Base-by-base conservation (phyloP, 2,113 vertebrate genomes). In the Urocolius indicus region DNA sequence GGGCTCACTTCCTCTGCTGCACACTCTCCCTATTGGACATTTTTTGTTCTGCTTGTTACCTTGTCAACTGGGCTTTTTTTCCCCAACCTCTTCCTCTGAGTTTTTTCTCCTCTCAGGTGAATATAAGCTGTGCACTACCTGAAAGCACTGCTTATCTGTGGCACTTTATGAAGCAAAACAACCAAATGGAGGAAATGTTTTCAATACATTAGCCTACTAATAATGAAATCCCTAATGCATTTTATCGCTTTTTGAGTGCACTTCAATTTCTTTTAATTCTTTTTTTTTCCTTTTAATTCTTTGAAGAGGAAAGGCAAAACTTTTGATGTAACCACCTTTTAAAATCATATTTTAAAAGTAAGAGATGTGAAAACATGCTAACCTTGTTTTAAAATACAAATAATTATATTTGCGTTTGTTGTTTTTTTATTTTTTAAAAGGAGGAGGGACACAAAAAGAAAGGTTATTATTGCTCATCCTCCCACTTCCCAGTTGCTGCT, bases 131-230 rank as follows among this genome's bases (percentile, higher is more conserved):
- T 58, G 24, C 45, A 48, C 17, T 65, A 45, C 48, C 54, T 29
- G 51, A 93, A 66, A 13, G 11, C 5, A 0, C 22, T 82, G 77
- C 13, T 29, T 79, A 43, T 55, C 59, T 51, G 7, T 0, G 0
- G 75, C 46, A 86, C 32, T 83, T 91, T 51, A 82, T 93, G 87
- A 91, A 93, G 81, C 87, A 96, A 85, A 75, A 85, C 43, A 91
- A 91, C 18, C 29, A 83, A 95, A 92, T 8, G 18, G 9, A 91
- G 71, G 34, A 73, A 95, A 59, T 36, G 65, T 63, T 95, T 95
- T 83, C 78, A 91, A 91, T 51, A 85, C 67, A 89, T 94, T 94
- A 87, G 26, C 9, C 73, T 81, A 38, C 80, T 92, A 78, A 93
- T 84, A 94, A 81, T 27, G 45, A 81, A 75, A 75, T 43, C 29